Conservation (phyloP, 2,113 vertebrate species). For the Oryctolagus cuniculus region DNA sequence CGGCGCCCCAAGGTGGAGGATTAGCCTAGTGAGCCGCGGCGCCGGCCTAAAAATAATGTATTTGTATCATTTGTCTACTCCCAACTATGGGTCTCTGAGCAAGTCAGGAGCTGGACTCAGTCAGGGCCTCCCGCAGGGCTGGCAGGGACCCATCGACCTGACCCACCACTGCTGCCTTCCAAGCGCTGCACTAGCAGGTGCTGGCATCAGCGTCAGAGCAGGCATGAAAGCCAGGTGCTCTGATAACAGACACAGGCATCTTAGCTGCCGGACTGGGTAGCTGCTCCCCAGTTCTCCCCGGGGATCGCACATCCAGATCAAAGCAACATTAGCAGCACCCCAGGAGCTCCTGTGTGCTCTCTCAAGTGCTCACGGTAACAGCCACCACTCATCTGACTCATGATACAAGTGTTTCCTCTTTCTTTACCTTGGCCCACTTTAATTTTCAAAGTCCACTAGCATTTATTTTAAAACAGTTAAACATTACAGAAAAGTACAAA, state of each 20-base stretch:
- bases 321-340: background rate
- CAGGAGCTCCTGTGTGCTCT: background rate
- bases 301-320: background rate
- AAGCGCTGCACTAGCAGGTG: too few relatives aligned
- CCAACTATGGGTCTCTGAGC: background rate
- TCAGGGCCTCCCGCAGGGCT: too few relatives aligned
- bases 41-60: conserved; percentile 1
- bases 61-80: conserved; percentile 15
- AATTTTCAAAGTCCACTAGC: too few relatives aligned
- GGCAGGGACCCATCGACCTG: too few relatives aligned
- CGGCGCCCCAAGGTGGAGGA: too few relatives aligned
- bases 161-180: too few relatives aligned
- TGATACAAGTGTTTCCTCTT: background rate
- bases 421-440: background rate
- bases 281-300: background rate
- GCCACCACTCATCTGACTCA: background rate
- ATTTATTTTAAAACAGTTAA: background rate
- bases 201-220: too few relatives aligned
- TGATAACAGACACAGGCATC: background rate
- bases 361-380: background rate
- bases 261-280: background rate
- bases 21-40: too few relatives aligned
- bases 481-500: conserved; percentile 17
- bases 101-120: too few relatives aligned
- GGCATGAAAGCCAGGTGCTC: too few relatives aligned